Conservation (phyloP, 1,140 invertebrate genomes). For the Hyles euphorbiae region DNA sequence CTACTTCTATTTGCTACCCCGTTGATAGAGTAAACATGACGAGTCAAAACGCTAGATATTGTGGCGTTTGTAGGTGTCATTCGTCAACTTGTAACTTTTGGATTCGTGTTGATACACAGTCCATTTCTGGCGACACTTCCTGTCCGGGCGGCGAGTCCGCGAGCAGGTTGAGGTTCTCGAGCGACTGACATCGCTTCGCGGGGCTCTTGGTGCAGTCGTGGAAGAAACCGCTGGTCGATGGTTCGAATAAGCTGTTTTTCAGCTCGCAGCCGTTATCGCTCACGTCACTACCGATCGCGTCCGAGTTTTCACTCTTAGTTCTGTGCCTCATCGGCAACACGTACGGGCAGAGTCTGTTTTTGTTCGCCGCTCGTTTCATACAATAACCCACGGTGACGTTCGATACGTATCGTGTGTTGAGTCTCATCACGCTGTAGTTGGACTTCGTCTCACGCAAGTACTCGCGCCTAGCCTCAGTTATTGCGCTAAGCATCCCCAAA, state of each 20-base stretch:
- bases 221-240: constrained; percentile 55
- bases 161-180: constrained; percentile 61
- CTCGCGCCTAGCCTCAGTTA: constrained; percentile 74
- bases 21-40: constrained; percentile 21
- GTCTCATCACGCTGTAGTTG: constrained; percentile 70
- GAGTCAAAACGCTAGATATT: constrained; percentile 24
- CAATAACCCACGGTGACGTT: constrained; percentile 77
- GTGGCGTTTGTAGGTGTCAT: constrained; percentile 47
- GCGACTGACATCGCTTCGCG: constrained; percentile 63
- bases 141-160: constrained; percentile 39
- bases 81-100: constrained; percentile 69
- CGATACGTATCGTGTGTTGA: constrained; percentile 76
- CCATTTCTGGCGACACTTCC: constrained; percentile 63
- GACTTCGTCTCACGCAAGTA: constrained; percentile 72
- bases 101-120: constrained; percentile 64
- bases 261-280: constrained; percentile 48
- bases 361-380: constrained; percentile 68
- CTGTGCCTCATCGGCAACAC: constrained; percentile 72
- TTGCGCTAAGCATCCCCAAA: constrained; percentile 76
- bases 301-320: constrained; percentile 78
- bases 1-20: constrained; percentile 28
- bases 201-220: constrained; percentile 40
- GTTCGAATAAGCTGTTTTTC: constrained; percentile 57
- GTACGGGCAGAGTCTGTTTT: constrained; percentile 71
- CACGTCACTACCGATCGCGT: constrained; percentile 60